A percentile compares a stretch with the other conserved stretches of the same genome.
phyloP scores from a whole-genome alignment of 2,888 invertebrate genomes.

The Trypoxylon attenuatum region DNA sequence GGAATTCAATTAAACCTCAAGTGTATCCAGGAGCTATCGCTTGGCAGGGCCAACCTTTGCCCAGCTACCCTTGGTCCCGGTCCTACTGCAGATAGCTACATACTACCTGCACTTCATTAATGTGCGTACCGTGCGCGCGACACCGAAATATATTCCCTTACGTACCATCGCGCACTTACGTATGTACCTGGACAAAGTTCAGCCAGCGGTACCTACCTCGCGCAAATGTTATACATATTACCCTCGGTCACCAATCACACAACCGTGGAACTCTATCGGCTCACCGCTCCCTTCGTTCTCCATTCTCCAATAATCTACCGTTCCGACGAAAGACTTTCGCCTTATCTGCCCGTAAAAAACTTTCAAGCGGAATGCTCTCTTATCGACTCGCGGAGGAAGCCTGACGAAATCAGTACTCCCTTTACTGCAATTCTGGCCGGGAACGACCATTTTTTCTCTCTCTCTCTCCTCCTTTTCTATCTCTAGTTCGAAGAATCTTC shows the following conservation, averaged over 20 bases:
- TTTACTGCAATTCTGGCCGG: no score
- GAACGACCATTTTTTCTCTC: no score
- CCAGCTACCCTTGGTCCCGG: conserved; percentile 28
- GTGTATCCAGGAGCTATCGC: conserved; percentile 63
- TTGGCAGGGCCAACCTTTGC: conserved; percentile 34
- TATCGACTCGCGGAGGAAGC: conserved; percentile 19
- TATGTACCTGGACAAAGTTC: no score
- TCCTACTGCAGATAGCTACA: conserved; percentile 23
- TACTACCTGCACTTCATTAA: conserved; percentile 52
- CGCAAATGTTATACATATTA: neutral
- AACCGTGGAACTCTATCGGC: neutral
- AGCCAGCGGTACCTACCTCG: neutral
- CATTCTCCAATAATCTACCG: conserved; percentile 39
- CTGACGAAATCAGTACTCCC: neutral
- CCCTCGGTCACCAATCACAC: neutral
- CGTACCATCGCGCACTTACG: neutral
- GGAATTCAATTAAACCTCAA: conserved; percentile 69
- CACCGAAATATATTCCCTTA: conserved; percentile 2
- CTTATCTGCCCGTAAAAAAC: conserved; percentile 20
- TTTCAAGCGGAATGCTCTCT: neutral
- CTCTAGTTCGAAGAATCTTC: no score
- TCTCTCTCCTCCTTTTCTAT: no score
- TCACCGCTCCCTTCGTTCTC: neutral
- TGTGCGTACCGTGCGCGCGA: conserved; percentile 25
- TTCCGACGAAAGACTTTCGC: conserved; percentile 15